Evolutionary conservation across 2,888 invertebrate genomes (phyloP), one percentile per base, ranked within the genome.

Genomic region (Rhagium mordax): DNA sequence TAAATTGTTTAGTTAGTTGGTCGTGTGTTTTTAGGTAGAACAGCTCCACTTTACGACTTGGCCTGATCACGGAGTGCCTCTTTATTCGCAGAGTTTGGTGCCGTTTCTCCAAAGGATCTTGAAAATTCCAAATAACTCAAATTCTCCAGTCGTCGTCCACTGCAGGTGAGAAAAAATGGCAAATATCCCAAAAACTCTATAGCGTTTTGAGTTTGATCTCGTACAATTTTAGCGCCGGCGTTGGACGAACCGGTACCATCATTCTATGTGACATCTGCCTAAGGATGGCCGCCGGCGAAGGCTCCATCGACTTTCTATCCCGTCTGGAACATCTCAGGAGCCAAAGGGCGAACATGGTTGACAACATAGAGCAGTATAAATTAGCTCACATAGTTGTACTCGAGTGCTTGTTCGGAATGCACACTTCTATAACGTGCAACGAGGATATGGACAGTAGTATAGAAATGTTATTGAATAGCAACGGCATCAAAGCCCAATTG

Each of bases 231-330:
- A 91, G 91, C 83, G 91, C 91, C 70, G 92, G 92, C 2, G 90
- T 91, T 18, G 92, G 92, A 1, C 86, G 91, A 75, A 92, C 92
- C 6, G 92, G 92, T 8, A 91, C 91, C 0, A 88, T 92, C 24
- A 89, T 92, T 66, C 86, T 91, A n/a, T 89, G 90, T 74, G 91
- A 92, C 79, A 88, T 90, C 66, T 88, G 89, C 75, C 81, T 91
- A 48, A 87, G 90, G 67, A 88, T 88, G 86, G 88, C 88, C 1
- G 86, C 87, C 0, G 82, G 84, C 10, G 88, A 89, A 77, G 85
- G 86, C 33, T 81, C 72, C 7, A 77, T 88, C 5, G 87, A 87
- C 74, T 78, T 83, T n/a, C 74, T 87, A 3, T 77, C 83, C 47
- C 78, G 83, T 72, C 78, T 86, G 33, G 81, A 85, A 66, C 81